Evolutionary conservation across 2,888 invertebrate genomes (phyloP), one percentile per base, ranked within the genome.

Genomic region (Alloplasta piceator): DNA sequence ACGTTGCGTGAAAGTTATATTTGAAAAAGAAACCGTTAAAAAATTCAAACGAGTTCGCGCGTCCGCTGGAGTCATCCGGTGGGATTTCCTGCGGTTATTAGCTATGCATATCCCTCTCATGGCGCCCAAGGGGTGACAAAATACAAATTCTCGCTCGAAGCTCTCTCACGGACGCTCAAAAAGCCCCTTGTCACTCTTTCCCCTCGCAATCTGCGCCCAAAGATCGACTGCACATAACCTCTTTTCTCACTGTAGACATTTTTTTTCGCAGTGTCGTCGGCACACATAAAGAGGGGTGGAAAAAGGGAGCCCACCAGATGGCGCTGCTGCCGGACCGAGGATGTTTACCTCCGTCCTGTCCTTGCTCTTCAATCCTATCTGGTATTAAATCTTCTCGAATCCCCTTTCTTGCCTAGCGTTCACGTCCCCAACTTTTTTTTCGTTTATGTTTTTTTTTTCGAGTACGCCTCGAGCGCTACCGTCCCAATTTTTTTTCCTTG

Each of bases 351-450:
- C 85, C 85, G 84, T 84, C 71, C 85, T 82, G 75, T 82, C 76
- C 78, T 72, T 82, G 78, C 26, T 26, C 26, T 26, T 90, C 90
- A 90, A 91, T 91, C 89, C 86, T 91, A 90, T 91, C 90, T 91
- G 86, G 85, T 91, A 90, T 91, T 90, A 91, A 90, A 91, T 91
- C 90, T 89, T 85, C 83, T 85, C 86, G 87, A 90, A 90, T 87
- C 89, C 84, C 83, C 80, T 87, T 87, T 86, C 83, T 84, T 82
- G 66, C 77, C 70, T 48, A 52, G 63, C 75, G 67, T 71, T 75
- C 84, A 84, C 85, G 84, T 85, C 83, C 85, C 4, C 9, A 6
- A n/a, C 74, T 84, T 85, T 83, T 85, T 84, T 85, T 77, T 36
- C 7, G 26, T 26, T 26, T 26, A 26, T 26, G 26, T 50, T 52